Evolutionary conservation across 2,113 vertebrate genomes (phyloP).

Genomic region (Microcebus ravelobensis): DNA sequence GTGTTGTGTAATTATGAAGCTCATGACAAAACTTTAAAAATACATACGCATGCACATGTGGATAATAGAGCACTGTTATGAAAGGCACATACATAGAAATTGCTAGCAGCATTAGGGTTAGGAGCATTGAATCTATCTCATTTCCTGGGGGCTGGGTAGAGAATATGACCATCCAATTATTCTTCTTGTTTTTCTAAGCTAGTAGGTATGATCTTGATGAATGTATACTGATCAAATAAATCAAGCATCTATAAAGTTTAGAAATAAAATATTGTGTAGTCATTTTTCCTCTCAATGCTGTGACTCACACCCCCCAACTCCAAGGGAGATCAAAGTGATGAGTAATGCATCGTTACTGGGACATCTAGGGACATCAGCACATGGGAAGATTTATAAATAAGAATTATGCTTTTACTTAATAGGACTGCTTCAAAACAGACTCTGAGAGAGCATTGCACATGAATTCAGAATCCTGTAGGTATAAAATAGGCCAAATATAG

Average conservation of each 20-base stretch:
- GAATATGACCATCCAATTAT: background rate
- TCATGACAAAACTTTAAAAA: background rate
- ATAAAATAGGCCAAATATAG: background rate
- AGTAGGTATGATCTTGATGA: background rate
- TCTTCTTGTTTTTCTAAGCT: conserved; percentile 25
- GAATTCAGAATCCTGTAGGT: background rate
- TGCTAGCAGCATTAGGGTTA: background rate
- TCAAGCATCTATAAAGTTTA: background rate
- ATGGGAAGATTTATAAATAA: background rate
- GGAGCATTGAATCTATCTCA: background rate
- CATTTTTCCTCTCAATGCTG: background rate
- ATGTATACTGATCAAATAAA: background rate
- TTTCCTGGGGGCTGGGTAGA: background rate
- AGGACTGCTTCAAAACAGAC: background rate
- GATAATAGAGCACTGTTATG: background rate
- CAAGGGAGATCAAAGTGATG: background rate
- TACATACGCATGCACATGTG: background rate
- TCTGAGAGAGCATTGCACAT: background rate
- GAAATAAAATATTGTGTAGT: background rate
- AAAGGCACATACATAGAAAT: background rate
- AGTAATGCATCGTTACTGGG: too few species aligned
- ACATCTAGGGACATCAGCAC: background rate
- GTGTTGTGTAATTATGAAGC: background rate
- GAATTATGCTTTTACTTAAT: background rate
- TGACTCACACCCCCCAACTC: background rate